A percentile compares a stretch with the other conserved stretches of the same genome.
Evolutionary conservation across 2,797 vertebrate genomes (phyloP).

Genomic region (Melanotaenia pygmaea): DNA sequence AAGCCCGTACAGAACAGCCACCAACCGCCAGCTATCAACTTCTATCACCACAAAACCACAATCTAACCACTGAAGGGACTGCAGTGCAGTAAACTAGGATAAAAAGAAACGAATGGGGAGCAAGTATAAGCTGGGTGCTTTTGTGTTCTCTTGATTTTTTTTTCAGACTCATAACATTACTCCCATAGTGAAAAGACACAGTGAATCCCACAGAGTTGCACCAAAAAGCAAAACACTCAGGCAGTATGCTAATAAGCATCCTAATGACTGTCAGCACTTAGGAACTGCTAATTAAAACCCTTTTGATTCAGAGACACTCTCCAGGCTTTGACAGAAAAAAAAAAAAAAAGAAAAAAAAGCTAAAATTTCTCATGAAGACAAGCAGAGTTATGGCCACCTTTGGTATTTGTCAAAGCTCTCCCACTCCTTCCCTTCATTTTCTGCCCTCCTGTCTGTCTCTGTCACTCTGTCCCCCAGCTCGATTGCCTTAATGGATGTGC

Average conservation of each 20-base stretch:
- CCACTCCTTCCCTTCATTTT: slow-evolving; percentile 41
- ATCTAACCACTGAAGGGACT: slow-evolving; percentile 46
- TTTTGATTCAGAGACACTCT: slow-evolving; percentile 80
- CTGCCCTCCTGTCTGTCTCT: slow-evolving; percentile 71
- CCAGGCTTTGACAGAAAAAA: slow-evolving; percentile 21
- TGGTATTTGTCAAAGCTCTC: slow-evolving; percentile 72
- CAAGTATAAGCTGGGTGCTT: slow-evolving; percentile 1
- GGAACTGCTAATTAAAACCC: slow-evolving; percentile 80
- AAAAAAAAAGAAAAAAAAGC: slow-evolving; percentile 48
- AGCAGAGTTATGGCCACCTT: slow-evolving; percentile 80
- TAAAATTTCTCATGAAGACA: slow-evolving; percentile 71
- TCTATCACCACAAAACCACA: slow-evolving; percentile 72
- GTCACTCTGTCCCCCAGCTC: slow-evolving; percentile 63
- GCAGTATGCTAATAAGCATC: slow-evolving; percentile 79
- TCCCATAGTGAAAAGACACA: slow-evolving; percentile 37
- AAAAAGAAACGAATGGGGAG: background rate
- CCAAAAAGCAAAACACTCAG: slow-evolving; percentile 51
- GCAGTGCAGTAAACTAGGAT: background rate
- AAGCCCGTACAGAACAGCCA: slow-evolving; percentile 65
- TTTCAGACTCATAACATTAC: background rate
- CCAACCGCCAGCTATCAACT: slow-evolving; percentile 66
- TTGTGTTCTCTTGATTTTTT: background rate
- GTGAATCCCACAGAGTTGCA: slow-evolving; percentile 52
- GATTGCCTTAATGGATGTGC: slow-evolving; percentile 86
- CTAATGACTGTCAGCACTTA: slow-evolving; percentile 76